Evolutionary conservation across 2,888 invertebrate species (phyloP), one percentile per base, ranked within the genome.

Genomic region (Notodonta ziczac): DNA sequence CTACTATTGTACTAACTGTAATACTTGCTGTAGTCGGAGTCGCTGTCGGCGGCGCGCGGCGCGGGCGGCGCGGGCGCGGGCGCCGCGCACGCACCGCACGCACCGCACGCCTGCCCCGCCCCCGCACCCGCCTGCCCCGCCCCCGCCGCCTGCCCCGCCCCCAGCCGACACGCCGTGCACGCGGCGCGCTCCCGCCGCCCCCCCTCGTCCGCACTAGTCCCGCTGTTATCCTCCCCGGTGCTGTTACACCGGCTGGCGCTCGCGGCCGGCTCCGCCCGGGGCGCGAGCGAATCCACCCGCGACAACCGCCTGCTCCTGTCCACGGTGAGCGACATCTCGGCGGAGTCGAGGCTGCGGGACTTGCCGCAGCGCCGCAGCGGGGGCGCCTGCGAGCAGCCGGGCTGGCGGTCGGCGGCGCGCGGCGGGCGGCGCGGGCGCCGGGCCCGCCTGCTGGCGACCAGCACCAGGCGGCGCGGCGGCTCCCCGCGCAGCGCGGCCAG

Each of bases 331-430:
- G 96, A 94, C 74, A 97, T 94, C 82, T 97, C 97, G 77, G 97
- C 97, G 0, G 97, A 98, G 83, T 98, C 98, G 51, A 98, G 91
- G 78, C 97, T 98, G 74, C 96, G 96, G 0, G 97, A 97, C 84
- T 97, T 97, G 0, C 97, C 97, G 76, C 96, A 96, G 70, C 95
- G 95, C 63, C 95, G 95, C 54, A 97, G 86, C 63, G 94, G 93
- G 0, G 95, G 95, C 13, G 87, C 85, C 70, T 82, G 87, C 14
- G 70, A 70, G 50, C 66, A 74, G 66, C 86, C 87, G 5, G 74
- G 60, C 44, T 83, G 84, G 59, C 83, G 83, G 13, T 73, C 64
- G 72, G 75, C 84, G 48, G 91, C 82, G 48, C 80, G 80, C 60
- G 91, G 88, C 81, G 83, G 85, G n/a, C 89, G 86, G 66, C 90